phyloP scores from a whole-genome alignment of 2,113 vertebrate species.

The Otus sunia region DNA sequence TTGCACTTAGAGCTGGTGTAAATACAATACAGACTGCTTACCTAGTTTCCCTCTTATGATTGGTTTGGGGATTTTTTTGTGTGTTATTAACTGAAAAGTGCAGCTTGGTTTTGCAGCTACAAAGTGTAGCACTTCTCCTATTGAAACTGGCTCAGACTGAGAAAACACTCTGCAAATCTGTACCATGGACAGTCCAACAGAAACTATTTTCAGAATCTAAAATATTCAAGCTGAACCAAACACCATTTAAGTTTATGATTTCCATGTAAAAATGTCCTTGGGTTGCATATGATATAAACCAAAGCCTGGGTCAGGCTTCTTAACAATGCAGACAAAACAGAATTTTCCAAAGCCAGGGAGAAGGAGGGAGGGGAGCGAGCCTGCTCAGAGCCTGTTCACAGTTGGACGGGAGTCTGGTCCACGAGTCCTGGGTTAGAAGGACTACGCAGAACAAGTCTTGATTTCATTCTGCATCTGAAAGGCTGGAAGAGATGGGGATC shows the following conservation, averaged over 20 bases:
- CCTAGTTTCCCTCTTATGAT: neutral
- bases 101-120: neutral
- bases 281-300: neutral
- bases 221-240: neutral
- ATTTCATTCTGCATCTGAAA: neutral
- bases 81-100: neutral
- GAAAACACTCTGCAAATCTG: neutral
- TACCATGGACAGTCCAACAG: neutral
- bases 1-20: neutral
- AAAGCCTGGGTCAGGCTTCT: neutral
- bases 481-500: neutral
- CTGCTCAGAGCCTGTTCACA: neutral
- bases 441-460: neutral
- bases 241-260: neutral
- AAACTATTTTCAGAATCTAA: neutral
- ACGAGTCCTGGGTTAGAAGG: neutral
- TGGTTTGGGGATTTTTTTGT: neutral
- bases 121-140: neutral
- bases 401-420: accelerated
- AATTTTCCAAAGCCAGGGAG: neutral
- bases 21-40: neutral
- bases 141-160: neutral
- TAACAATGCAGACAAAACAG: neutral
- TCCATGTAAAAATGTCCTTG: neutral
- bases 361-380: neutral